Evolutionary conservation across 2,888 invertebrate genomes (phyloP).

Genomic region (Diadegma fenestrale): DNA sequence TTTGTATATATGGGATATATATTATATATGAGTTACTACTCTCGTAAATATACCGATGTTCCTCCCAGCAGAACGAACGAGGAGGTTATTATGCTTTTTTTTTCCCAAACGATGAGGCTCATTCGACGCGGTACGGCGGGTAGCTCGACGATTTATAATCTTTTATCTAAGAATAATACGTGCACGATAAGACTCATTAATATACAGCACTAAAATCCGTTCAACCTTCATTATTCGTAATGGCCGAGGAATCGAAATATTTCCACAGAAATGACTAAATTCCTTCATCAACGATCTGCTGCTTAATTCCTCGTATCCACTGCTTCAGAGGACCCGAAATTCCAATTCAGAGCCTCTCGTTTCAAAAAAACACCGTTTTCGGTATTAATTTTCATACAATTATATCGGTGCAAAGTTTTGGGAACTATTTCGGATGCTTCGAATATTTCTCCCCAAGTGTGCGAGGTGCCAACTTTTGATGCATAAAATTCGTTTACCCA

Average conservation of each 20-base stretch:
- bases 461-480: no score
- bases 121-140: neutral
- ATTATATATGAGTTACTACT: constrained; percentile 4
- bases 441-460: no score
- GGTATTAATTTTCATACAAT: no score
- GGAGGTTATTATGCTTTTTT: neutral
- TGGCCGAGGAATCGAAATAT: neutral
- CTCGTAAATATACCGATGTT: constrained; percentile 46
- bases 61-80: neutral
- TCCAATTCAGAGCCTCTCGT: no score
- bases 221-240: neutral
- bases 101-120: neutral
- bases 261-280: neutral
- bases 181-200: neutral
- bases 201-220: neutral
- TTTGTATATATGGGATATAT: constrained; percentile 2
- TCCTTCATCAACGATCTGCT: neutral
- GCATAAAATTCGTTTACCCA: no score
- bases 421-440: no score
- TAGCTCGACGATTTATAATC: constrained; percentile 17
- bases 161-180: neutral
- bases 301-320: no score
- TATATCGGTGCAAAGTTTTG: no score
- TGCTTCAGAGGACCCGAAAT: no score
- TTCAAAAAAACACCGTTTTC: no score